phyloP scores from a whole-genome alignment of 2,797 vertebrate species.

The Staurois parvus region DNA sequence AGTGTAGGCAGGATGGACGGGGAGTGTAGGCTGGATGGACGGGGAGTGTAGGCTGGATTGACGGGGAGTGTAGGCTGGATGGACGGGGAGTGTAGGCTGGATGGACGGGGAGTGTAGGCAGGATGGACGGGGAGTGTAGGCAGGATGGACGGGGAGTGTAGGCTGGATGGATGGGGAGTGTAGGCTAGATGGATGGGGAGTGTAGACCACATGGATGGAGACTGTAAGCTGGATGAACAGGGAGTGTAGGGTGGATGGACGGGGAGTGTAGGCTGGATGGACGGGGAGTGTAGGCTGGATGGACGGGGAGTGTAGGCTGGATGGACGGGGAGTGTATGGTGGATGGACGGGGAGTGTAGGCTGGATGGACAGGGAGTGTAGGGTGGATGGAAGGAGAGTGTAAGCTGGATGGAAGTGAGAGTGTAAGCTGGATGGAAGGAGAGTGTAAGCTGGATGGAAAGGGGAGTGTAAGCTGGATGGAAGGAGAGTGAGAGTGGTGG shows the following conservation, averaged over 20 bases:
- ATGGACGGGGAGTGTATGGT: background rate
- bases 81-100: too few species aligned
- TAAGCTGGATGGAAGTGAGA: background rate
- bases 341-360: too few species aligned
- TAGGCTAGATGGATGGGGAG: background rate
- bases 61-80: too few species aligned
- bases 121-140: too few species aligned
- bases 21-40: background rate
- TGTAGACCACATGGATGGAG: background rate
- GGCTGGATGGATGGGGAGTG: background rate
- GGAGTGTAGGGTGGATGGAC: background rate
- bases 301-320: accelerated
- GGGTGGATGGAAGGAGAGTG: background rate
- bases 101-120: too few species aligned
- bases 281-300: background rate
- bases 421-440: background rate
- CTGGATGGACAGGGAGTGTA: too few species aligned
- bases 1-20: background rate
- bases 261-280: background rate
- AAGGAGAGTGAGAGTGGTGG: background rate
- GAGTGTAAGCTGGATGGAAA: background rate
- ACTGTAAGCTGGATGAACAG: background rate
- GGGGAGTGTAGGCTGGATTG: background rate
- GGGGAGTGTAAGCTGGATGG: background rate
- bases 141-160: background rate